Evolutionary conservation across 2,113 vertebrate genomes (phyloP), one percentile per base, ranked within the genome.

Genomic region (Notechis scutatus): DNA sequence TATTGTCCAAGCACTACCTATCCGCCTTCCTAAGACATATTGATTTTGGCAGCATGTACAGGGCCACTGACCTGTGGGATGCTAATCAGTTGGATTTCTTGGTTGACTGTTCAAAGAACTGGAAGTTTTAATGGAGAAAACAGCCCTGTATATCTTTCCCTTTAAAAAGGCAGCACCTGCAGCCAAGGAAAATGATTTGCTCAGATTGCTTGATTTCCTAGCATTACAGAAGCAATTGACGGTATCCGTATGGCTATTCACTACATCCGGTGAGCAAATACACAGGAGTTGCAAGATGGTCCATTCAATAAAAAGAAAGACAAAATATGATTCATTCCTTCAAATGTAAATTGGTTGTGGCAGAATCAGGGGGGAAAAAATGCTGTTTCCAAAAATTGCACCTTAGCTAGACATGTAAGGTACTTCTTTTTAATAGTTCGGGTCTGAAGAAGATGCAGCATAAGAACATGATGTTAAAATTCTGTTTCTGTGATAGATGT

Each of bases 121-220:
- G 89, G 4, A 94, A 96, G 91, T 18, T 94, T 96, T 96, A 97
- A 96, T 97, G 97, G 96, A 98, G 91, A 93, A 87, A 96, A 92
- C 29, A 94, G 81, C 47, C 85, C 91, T 95, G 14, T 85, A 56
- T 50, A 87, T 94, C 0, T 95, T 97, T 96, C 52, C 23, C 95
- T 94, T 85, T 95, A 54, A 96, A 96, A 93, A 96, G 56, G 89
- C 12, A 95, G 23, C 94, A 97, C 94, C 95, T 96, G 95, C 91
- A 97, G 94, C 88, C 92, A 61, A 94, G 92, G 45, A 93, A 97
- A 96, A 96, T 90, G 12, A 95, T 96, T 95, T 93, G 88, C 95
- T 96, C 93, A 18, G n/a, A 87, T 94, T 95, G 23, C 45, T 94
- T 92, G 64, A 94, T 91, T 96, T 96, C 95, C 90, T 95, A 69